These are phyloP conservation scores for Apodemus speciosus DNA, from an alignment of 2,113 vertebrate species.

Conservation along the genomic window DNA sequence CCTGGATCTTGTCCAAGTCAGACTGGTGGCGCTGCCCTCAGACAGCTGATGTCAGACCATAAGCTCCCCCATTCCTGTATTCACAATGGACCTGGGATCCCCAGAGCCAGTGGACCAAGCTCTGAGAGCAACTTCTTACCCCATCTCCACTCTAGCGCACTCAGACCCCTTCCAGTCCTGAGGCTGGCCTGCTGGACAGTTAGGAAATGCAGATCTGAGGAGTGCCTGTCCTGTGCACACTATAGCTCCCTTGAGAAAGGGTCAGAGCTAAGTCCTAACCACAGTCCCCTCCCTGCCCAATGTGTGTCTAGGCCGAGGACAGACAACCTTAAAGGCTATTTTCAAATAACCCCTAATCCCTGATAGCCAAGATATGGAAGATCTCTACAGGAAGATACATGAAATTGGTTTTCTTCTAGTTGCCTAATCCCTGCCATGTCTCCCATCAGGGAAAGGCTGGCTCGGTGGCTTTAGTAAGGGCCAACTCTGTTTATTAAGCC, in stretches of 20 bases:
- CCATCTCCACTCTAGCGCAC: rapidly evolving
- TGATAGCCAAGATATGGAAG: background rate
- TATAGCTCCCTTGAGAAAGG: background rate
- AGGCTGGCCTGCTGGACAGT: background rate
- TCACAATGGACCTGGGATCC: background rate
- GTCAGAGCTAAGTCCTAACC: background rate
- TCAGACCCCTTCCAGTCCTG: background rate
- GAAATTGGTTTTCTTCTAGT: background rate
- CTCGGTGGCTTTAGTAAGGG: background rate
- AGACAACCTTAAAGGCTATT: background rate
- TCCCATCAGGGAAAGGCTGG: background rate
- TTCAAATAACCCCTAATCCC: background rate
- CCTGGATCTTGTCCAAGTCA: background rate
- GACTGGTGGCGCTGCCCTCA: background rate
- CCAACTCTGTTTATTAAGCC: background rate
- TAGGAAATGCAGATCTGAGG: background rate
- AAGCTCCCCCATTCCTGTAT: background rate
- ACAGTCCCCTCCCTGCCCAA: background rate
- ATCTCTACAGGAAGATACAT: background rate
- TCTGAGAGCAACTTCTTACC: background rate
- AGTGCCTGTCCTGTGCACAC: background rate
- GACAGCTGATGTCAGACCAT: background rate
- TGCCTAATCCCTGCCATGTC: background rate
- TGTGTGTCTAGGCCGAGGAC: background rate
- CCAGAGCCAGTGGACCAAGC: background rate